A percentile compares a stretch with the other conserved stretches of the same genome.
These are phyloP conservation scores for Mya arenaria DNA, from an alignment of 1,140 invertebrate genomes.

Conservation along the genomic window DNA sequence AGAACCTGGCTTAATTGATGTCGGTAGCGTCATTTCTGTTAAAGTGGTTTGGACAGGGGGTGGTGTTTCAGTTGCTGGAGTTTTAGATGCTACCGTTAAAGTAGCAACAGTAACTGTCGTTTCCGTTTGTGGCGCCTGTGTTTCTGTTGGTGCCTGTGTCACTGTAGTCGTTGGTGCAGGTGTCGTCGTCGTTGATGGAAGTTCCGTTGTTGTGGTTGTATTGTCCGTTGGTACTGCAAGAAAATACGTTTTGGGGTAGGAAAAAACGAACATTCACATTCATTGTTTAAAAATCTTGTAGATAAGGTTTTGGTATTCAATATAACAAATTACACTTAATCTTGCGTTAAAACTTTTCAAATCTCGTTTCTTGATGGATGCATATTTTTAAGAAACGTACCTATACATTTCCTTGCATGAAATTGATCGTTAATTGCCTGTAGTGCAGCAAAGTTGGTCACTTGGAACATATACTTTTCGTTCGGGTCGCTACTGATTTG, in stretches of 20 bases:
- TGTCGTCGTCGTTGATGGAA: not conserved
- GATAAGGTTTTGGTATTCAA: no score
- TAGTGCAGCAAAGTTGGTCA: slow-evolving; percentile 6
- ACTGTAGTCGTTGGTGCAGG: not conserved
- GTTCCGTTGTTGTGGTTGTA: not conserved
- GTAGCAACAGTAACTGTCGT: not conserved
- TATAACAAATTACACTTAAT: no score
- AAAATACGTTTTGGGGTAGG: no score
- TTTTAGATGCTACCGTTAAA: not conserved
- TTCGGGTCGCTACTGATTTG: slow-evolving; percentile 43
- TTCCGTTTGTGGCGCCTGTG: not conserved
- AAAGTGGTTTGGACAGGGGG: not conserved
- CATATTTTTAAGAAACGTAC: no score
- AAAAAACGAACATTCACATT: no score
- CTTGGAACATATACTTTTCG: slow-evolving; percentile 10
- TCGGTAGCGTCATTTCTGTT: not conserved
- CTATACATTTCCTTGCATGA: slow-evolving; percentile 19
- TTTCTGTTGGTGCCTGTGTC: not conserved
- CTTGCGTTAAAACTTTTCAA: no score
- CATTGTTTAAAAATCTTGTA: no score
- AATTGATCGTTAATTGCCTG: slow-evolving; percentile 16
- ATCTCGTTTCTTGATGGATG: no score
- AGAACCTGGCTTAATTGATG: not conserved
- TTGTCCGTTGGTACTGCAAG: not conserved
- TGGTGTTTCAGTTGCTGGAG: not conserved